Conservation (phyloP, 2,888 invertebrate species). For the Fabriciana adippe region DNA sequence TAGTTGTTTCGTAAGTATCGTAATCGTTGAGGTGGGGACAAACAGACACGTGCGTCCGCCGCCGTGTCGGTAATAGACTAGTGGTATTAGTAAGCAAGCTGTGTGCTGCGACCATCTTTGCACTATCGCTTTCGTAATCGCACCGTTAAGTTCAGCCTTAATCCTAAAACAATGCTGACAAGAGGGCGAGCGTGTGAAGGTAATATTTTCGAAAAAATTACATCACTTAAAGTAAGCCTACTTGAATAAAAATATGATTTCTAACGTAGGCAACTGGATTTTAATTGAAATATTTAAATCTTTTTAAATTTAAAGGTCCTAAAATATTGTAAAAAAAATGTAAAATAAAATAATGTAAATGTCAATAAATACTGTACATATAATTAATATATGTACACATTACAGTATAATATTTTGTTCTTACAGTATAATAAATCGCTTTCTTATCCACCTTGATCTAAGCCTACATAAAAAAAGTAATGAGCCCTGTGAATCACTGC, state of each 20-base stretch:
- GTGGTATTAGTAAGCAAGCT: slow-evolving; percentile 43
- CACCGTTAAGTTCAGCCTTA: slow-evolving; percentile 51
- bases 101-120: slow-evolving; percentile 46
- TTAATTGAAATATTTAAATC: too few relatives aligned
- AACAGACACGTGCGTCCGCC: slow-evolving; percentile 53
- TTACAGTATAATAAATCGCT: slow-evolving; percentile 16
- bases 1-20: slow-evolving; percentile 27
- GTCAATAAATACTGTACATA: too few relatives aligned
- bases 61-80: slow-evolving; percentile 55
- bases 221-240: neutral
- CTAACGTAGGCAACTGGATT: too few relatives aligned
- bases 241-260: neutral
- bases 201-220: neutral
- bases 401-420: neutral
- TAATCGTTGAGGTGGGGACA: slow-evolving; percentile 4
- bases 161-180: slow-evolving; percentile 29
- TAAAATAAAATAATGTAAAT: too few relatives aligned
- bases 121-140: slow-evolving; percentile 66
- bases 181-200: slow-evolving; percentile 11
- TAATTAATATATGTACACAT: neutral
- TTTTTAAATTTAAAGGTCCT: too few relatives aligned
- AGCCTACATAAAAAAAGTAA: slow-evolving; percentile 15
- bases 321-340: too few relatives aligned
- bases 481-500: slow-evolving; percentile 31
- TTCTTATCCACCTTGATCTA: slow-evolving; percentile 2